Conservation (phyloP, 2,113 vertebrate genomes). For the Fregata magnificens region DNA sequence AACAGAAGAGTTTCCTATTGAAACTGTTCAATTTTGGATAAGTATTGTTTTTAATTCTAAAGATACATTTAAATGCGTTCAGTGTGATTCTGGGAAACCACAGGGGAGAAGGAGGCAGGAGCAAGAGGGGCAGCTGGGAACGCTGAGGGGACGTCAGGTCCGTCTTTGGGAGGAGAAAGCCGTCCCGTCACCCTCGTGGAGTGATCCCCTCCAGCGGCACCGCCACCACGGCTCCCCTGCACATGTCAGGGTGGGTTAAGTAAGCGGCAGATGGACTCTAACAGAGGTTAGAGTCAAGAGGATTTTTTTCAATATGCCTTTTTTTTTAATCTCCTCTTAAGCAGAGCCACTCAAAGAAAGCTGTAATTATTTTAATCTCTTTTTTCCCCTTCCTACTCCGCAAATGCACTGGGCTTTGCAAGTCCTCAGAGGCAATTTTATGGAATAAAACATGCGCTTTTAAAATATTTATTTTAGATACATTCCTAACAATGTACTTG, state of each 20-base stretch:
- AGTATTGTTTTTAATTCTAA: neutral
- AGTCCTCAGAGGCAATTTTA: neutral
- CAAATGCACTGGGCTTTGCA: neutral
- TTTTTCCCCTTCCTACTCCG: neutral
- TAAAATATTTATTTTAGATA: neutral
- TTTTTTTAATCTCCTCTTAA: constrained; percentile 43
- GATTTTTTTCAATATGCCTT: constrained; percentile 25
- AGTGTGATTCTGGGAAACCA: neutral
- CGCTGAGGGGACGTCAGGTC: no score
- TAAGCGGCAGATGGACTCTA: constrained; percentile 1
- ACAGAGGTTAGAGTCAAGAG: neutral
- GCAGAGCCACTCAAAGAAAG: constrained; percentile 45
- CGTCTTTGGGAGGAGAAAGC: neutral
- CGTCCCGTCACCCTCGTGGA: rapidly evolving
- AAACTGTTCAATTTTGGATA: neutral
- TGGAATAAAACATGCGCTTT: neutral
- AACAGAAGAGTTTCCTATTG: neutral
- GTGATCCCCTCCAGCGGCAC: neutral
- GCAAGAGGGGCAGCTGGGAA: neutral
- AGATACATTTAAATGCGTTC: neutral
- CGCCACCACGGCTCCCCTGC: neutral
- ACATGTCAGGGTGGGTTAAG: neutral
- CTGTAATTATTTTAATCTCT: constrained; percentile 51
- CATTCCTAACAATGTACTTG: neutral
- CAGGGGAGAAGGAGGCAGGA: neutral